Base-by-base conservation (phyloP, 2,888 invertebrate genomes). In the Icerya purchasi region DNA sequence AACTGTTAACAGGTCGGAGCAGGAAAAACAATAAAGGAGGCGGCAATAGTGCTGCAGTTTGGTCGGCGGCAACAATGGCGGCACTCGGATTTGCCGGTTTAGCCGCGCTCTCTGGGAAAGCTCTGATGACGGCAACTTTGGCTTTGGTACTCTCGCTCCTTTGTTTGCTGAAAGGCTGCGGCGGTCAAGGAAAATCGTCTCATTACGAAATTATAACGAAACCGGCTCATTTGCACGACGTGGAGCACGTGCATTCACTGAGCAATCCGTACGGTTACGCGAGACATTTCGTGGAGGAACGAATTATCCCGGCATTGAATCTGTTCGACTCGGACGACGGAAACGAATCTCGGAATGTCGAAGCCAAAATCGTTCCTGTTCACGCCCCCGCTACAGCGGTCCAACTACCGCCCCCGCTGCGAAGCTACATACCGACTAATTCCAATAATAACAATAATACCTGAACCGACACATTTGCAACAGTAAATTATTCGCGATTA, bases 101-200 rank as follows among this genome's bases (percentile, higher is more conserved):
- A 36, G 86, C 87, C 23, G 77, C 88, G 53, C 70, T 89, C 59
- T 86, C 88, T 51, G 88, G 88, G 65, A 88, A 88, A 71, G 88
- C 88, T 50, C 72, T 88, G 64, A 86, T 88, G 67, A 84, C 87
- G 50, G 86, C 86, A 63, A 87, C 88, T 70, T 71, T 88, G 65
- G 88, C 88, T 0, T 72, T 88, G 61, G 85, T 87, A 1, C 72
- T 88, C 59, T 86, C 88, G 61, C 84, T 83, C 64, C 86, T 87
- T 18, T 65, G 64, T 19, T 65, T 65, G 24, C 54, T 66, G 50
- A 63, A 63, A 53, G 64, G 61, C 20, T 65, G 64, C 1, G 61
- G 61, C n/a, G 60, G 62, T 10, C 60, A 61, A 49, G 61, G 59
- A 54, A 63, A 63, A 55, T 62, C 63, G 18, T 61, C 64, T 23